Evolutionary conservation across 2,113 vertebrate species (phyloP).

Genomic region (Rissa tridactyla): DNA sequence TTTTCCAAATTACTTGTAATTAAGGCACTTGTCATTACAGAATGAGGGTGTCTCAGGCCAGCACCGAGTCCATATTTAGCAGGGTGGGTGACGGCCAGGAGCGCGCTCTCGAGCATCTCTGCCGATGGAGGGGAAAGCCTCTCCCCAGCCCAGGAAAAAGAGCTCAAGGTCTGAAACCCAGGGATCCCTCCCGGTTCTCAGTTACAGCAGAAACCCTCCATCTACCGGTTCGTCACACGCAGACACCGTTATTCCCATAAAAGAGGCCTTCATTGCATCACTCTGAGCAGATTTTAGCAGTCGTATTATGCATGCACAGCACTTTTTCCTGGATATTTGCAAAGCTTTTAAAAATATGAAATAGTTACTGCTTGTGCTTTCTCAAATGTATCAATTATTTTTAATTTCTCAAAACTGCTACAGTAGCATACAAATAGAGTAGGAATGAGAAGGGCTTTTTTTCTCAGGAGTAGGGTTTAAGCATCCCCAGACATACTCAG

Average conservation of each 20-base stretch:
- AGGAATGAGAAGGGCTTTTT: background rate
- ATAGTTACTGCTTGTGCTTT: conserved; percentile 19
- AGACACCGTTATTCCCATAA: background rate
- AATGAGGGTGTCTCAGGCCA: background rate
- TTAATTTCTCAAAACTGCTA: conserved; percentile 53
- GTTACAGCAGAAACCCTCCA: background rate
- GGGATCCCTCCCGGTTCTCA: background rate
- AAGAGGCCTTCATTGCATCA: background rate
- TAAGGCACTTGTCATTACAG: background rate
- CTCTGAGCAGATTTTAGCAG: background rate
- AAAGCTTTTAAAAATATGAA: conserved; percentile 66
- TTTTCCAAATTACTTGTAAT: conserved; percentile 45
- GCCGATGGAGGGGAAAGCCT: background rate
- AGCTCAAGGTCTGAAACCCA: background rate
- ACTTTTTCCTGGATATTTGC: conserved; percentile 45
- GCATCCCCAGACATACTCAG: background rate
- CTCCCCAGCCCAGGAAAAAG: background rate
- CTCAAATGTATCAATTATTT: conserved; percentile 57
- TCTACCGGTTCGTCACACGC: background rate
- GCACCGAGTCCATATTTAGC: background rate
- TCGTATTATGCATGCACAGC: conserved; percentile 19
- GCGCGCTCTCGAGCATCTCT: background rate
- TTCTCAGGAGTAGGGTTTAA: background rate
- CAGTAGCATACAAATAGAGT: conserved; percentile 29
- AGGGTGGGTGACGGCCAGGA: background rate